Conservation (phyloP, 1,140 invertebrate genomes). For the honey bee (Apis mellifera) region DNA sequence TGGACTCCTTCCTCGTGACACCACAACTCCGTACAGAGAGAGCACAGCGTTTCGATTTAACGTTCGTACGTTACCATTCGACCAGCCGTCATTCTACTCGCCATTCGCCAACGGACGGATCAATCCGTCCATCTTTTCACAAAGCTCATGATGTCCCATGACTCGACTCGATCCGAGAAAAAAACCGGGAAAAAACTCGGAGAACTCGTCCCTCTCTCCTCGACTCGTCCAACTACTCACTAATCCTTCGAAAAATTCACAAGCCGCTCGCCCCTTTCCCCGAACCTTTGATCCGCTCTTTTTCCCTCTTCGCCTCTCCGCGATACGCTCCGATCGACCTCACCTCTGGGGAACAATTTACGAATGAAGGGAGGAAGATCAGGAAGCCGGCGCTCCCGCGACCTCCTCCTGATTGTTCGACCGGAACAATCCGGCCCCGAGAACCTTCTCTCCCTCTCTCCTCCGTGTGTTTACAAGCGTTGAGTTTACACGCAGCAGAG, state of each 20-base stretch:
- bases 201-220: neutral
- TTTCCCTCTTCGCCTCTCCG: too few species aligned
- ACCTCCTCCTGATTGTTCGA: constrained; percentile 13
- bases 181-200: constrained; percentile 1
- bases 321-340: neutral
- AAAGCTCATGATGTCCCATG: constrained; percentile 11
- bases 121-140: constrained; percentile 9
- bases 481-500: neutral
- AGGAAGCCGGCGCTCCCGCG: constrained; percentile 24
- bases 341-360: neutral
- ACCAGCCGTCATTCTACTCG: constrained; percentile 32
- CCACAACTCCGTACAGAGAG: neutral
- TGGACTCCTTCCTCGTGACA: constrained; percentile 34
- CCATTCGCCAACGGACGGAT: neutral
- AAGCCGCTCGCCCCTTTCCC: neutral
- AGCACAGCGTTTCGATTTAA: constrained; percentile 1
- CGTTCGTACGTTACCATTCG: constrained; percentile 3
- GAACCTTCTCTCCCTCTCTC: neutral
- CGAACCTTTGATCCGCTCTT: neutral
- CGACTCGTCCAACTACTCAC: neutral
- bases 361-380: constrained; percentile 1
- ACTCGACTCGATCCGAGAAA: constrained; percentile 2
- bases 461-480: constrained; percentile 21
- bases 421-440: neutral
- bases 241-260: neutral